Evolutionary conservation across 2,888 invertebrate species (phyloP).

Genomic region (Heterodera filipjevi): DNA sequence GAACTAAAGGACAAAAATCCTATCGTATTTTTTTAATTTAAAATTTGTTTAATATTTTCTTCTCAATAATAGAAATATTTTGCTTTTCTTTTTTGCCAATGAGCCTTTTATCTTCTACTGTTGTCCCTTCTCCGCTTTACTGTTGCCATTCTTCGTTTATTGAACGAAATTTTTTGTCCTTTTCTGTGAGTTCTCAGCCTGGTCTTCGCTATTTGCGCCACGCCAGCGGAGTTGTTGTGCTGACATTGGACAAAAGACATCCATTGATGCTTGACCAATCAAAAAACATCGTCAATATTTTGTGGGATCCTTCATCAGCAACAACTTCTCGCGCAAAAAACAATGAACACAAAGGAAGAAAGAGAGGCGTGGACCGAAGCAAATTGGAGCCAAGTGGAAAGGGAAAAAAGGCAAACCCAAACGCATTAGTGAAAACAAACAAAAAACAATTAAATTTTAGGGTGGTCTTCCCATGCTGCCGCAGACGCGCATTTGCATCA

Average conservation of each 20-base stretch:
- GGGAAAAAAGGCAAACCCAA: constrained; percentile 42
- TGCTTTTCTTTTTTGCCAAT: too few species aligned
- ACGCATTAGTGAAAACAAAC: neutral
- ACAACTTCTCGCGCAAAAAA: constrained; percentile 4
- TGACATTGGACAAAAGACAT: constrained; percentile 34
- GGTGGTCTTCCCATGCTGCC: constrained; percentile 38
- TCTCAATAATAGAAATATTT: too few species aligned
- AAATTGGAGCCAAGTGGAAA: constrained; percentile 41
- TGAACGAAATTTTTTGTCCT: constrained; percentile 32
- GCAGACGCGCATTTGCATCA: constrained; percentile 40
- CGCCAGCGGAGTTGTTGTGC: constrained; percentile 43
- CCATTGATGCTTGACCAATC: constrained; percentile 16
- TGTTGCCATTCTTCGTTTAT: constrained; percentile 29
- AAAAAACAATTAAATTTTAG: constrained; percentile 29
- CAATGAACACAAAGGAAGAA: constrained; percentile 29
- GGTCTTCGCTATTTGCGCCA: constrained; percentile 41
- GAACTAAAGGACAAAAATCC: too few species aligned
- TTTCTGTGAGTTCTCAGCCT: constrained; percentile 26
- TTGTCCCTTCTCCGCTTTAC: neutral
- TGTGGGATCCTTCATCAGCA: constrained; percentile 33
- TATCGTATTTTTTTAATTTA: too few species aligned
- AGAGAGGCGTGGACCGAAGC: constrained; percentile 40
- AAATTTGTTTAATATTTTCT: too few species aligned
- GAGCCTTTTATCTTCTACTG: too few species aligned
- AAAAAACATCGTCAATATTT: constrained; percentile 25